These are phyloP conservation scores for Drosophila subpulchrella DNA, from an alignment of 1,140 invertebrate genomes.

Conservation along the genomic window DNA sequence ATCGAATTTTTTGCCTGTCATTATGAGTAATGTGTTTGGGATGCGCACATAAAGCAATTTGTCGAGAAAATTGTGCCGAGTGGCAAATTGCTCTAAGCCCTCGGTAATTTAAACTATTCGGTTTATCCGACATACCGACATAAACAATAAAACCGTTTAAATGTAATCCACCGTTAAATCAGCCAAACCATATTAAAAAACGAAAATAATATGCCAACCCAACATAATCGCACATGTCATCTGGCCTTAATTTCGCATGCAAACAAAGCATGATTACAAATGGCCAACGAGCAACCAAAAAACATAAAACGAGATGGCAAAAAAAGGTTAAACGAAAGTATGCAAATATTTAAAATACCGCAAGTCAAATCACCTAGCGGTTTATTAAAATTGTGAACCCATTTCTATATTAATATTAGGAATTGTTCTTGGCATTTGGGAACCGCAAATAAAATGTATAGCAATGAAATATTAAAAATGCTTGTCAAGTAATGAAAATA, in stretches of 20 bases:
- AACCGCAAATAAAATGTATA: no score
- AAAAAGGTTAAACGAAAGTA: constrained; percentile 21
- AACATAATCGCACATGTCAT: constrained; percentile 74
- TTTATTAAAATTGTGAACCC: not conserved
- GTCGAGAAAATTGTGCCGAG: constrained; percentile 52
- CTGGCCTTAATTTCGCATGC: constrained; percentile 62
- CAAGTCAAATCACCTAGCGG: constrained; percentile 22
- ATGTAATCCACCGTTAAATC: constrained; percentile 33
- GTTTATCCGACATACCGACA: constrained; percentile 2
- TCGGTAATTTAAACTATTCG: constrained; percentile 48
- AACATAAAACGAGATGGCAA: constrained; percentile 5
- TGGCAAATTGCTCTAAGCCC: constrained; percentile 73
- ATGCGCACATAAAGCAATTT: constrained; percentile 71
- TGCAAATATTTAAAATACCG: constrained; percentile 38
- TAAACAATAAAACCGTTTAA: constrained; percentile 58
- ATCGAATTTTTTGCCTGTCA: constrained; percentile 81
- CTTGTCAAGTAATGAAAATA: no score
- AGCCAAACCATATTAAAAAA: constrained; percentile 14
- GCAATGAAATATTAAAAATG: no score
- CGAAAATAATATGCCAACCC: constrained; percentile 21
- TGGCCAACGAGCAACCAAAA: constrained; percentile 10
- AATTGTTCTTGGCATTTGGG: no score
- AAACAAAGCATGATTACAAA: constrained; percentile 73
- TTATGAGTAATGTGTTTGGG: constrained; percentile 76
- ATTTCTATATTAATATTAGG: not conserved